Percentiles rank a stretch among this genome's conserved stretches.
Evolutionary conservation across 2,113 vertebrate genomes (phyloP).

Genomic region (Cinclus cinclus): DNA sequence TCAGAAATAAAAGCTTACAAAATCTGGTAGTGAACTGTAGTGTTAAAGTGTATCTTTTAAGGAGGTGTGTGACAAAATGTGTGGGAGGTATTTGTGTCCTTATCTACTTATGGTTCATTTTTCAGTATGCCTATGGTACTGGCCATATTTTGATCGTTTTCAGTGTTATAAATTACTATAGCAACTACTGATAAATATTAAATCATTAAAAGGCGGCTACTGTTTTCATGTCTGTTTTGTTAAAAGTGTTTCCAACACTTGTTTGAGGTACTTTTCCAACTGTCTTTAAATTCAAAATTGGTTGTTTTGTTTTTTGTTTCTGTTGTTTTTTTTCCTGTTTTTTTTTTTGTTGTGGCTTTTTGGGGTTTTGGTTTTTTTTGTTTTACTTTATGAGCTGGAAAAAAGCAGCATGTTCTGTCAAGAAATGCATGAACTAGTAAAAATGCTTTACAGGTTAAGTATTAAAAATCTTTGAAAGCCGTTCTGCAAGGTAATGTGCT

Average conservation of each 20-base stretch:
- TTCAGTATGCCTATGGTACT: slow-evolving; percentile 26
- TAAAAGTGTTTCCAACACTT: slow-evolving; percentile 46
- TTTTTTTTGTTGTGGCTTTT: not conserved
- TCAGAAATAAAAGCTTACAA: slow-evolving; percentile 47
- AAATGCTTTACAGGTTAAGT: not conserved
- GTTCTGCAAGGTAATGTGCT: not conserved
- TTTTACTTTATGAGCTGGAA: not conserved
- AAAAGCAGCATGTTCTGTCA: slow-evolving; percentile 11
- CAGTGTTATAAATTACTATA: slow-evolving; percentile 49
- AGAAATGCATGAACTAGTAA: slow-evolving; percentile 1
- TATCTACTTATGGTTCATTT: slow-evolving; percentile 31
- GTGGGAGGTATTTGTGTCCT: slow-evolving; percentile 22
- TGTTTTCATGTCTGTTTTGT: slow-evolving; percentile 45
- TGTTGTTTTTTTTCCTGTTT: not conserved
- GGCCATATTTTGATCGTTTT: slow-evolving; percentile 50
- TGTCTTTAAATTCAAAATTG: slow-evolving; percentile 17
- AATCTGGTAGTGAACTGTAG: slow-evolving; percentile 7
- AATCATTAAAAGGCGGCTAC: slow-evolving; percentile 30
- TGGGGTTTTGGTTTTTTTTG: not conserved
- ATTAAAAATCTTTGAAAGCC: not conserved
- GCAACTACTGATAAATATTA: slow-evolving; percentile 53
- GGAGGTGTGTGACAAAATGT: not conserved
- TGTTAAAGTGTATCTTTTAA: not conserved
- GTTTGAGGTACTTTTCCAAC: slow-evolving; percentile 19
- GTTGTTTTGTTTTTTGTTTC: not conserved